Conservation (phyloP, 64 coral and sea anemone genomes). For the Pachyseris speciosa region DNA sequence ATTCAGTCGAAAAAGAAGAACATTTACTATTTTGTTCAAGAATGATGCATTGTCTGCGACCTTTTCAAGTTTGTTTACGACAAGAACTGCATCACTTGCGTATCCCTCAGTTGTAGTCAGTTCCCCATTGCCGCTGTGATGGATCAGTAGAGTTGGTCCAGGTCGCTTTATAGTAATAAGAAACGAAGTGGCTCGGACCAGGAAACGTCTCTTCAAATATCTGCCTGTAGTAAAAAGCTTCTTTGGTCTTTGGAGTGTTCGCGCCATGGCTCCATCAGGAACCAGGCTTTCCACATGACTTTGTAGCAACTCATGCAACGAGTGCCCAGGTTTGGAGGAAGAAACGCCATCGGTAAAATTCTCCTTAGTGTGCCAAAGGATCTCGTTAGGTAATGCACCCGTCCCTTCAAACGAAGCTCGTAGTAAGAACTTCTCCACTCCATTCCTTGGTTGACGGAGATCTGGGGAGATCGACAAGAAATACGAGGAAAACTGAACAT, state of each 20-base stretch:
- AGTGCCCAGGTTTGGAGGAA: conserved; percentile 83
- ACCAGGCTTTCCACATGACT: conserved; percentile 62
- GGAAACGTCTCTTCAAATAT: conserved; percentile 89
- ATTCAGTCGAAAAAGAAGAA: too few species aligned
- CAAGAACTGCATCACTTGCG: too few species aligned
- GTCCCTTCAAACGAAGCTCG: conserved; percentile 90
- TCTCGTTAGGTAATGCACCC: conserved; percentile 86
- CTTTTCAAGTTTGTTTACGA: too few species aligned
- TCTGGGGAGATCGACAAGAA: conserved; percentile 80
- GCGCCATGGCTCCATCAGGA: conserved; percentile 69
- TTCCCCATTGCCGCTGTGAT: too few species aligned
- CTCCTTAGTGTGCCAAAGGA: conserved; percentile 94
- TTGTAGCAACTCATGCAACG: conserved; percentile 94
- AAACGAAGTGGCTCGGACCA: conserved; percentile 83
- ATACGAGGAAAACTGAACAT: conserved; percentile 92
- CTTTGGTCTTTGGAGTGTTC: conserved; percentile 94
- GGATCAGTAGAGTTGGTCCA: conserved; percentile 93
- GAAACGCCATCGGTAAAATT: conserved; percentile 96
- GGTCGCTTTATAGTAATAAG: conserved; percentile 92
- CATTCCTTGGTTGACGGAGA: conserved; percentile 81
- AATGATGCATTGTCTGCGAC: too few species aligned
- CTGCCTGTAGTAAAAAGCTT: conserved; percentile 82
- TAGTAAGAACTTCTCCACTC: conserved; percentile 86
- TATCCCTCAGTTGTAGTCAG: too few species aligned
- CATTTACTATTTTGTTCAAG: too few species aligned